Percentiles rank a stretch among this genome's conserved stretches.
Conservation (phyloP, 2,113 vertebrate genomes). For the Hypanus sabinus region DNA sequence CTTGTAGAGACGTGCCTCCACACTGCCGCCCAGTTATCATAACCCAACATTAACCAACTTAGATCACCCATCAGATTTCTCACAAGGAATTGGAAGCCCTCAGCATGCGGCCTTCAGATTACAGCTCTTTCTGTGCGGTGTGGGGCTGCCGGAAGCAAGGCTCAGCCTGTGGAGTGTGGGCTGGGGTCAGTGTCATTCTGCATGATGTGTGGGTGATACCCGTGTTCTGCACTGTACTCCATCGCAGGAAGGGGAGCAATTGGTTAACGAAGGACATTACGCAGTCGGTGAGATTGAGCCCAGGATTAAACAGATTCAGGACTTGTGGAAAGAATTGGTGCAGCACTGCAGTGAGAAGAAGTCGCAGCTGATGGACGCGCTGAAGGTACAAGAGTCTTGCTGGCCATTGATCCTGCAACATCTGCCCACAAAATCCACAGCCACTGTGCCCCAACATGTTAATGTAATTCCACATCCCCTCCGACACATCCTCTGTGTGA, state of each 20-base stretch:
- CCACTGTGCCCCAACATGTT: background rate
- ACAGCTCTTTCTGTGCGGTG: no score
- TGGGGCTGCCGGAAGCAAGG: background rate
- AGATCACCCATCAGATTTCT: background rate
- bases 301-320: conserved; percentile 63
- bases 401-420: background rate
- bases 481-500: background rate
- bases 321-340: conserved; percentile 67
- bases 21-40: no score
- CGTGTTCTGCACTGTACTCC: conserved; percentile 22
- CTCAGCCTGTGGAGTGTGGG: background rate
- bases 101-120: background rate
- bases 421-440: conserved; percentile 30
- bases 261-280: conserved; percentile 53
- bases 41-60: background rate
- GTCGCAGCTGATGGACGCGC: conserved; percentile 63
- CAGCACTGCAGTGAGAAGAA: conserved; percentile 66
- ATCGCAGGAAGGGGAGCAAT: conserved; percentile 68
- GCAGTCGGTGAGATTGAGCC: conserved; percentile 59
- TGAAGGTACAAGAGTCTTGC: conserved; percentile 55
- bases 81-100: background rate
- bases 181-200: background rate
- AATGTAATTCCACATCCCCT: background rate
- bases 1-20: no score
- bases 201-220: background rate